Evolutionary conservation across 1,140 invertebrate species (phyloP).

Genomic region (Drosophila paulistorum): DNA sequence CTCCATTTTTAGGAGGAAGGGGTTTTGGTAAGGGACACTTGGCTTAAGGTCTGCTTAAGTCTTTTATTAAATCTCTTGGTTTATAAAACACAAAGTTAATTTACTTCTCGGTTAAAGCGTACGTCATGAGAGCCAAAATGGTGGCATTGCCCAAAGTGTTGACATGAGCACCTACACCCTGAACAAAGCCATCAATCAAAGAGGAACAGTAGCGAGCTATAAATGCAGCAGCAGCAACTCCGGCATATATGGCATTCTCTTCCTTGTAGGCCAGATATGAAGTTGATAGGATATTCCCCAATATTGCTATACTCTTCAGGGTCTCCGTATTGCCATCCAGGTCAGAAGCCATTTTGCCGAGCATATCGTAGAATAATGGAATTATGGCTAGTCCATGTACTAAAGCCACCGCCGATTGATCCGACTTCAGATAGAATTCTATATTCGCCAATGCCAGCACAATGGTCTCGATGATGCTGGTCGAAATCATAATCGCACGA

Average conservation of each 20-base stretch:
- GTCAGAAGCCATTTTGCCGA: background rate
- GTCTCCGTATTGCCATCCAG: background rate
- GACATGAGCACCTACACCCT: background rate
- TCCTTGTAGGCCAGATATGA: background rate
- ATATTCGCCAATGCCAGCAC: background rate
- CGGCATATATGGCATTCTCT: background rate
- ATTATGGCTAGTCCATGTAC: background rate
- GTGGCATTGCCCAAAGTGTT: background rate
- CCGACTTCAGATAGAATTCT: constrained; percentile 1
- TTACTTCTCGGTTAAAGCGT: background rate
- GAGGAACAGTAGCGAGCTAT: background rate
- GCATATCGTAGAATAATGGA: constrained; percentile 1
- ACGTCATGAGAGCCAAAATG: constrained; percentile 1
- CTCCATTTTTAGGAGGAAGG: too few species aligned
- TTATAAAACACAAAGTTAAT: background rate
- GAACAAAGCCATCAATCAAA: background rate
- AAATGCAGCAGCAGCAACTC: background rate
- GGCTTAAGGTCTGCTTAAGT: too few species aligned
- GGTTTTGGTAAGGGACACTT: too few species aligned
- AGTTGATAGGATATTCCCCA: background rate
- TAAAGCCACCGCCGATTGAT: background rate
- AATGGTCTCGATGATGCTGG: background rate
- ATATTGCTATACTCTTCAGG: background rate
- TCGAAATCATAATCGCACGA: background rate
- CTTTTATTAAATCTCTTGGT: background rate